Conservation (phyloP, 1,140 invertebrate genomes). For the Drosophila sturtevanti region DNA sequence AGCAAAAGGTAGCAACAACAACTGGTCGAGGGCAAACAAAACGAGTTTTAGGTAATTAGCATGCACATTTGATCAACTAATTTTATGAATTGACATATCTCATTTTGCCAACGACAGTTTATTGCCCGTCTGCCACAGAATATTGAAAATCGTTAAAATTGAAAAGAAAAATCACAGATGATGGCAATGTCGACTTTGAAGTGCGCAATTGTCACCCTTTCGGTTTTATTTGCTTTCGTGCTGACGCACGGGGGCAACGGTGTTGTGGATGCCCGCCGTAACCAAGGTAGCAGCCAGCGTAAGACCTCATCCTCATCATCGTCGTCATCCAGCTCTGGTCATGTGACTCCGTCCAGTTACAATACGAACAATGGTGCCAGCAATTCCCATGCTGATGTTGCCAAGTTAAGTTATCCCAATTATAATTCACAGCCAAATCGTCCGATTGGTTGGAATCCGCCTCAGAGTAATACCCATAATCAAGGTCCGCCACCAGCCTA, state of each 20-base stretch:
- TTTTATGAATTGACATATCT: slow-evolving; percentile 34
- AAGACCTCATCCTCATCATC: slow-evolving; percentile 47
- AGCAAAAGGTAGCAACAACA: background rate
- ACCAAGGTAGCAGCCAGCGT: slow-evolving; percentile 60
- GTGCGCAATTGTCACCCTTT: slow-evolving; percentile 43
- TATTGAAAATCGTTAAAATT: slow-evolving; percentile 48
- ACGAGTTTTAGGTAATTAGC: slow-evolving; percentile 18
- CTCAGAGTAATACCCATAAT: slow-evolving; percentile 27
- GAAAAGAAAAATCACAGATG: slow-evolving; percentile 12
- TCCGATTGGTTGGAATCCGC: slow-evolving; percentile 77
- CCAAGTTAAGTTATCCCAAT: slow-evolving; percentile 76
- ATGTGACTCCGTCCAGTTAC: slow-evolving; percentile 71
- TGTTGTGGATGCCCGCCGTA: slow-evolving; percentile 69
- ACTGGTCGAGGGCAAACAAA: background rate
- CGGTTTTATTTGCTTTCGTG: slow-evolving; percentile 42
- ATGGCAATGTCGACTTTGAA: slow-evolving; percentile 41
- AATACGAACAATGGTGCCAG: slow-evolving; percentile 41
- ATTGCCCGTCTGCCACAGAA: background rate
- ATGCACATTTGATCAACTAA: slow-evolving; percentile 15
- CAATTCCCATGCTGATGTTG: slow-evolving; percentile 71
- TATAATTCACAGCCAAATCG: slow-evolving; percentile 79
- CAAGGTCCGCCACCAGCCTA: slow-evolving; percentile 69
- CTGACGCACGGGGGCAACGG: slow-evolving; percentile 46
- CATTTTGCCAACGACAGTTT: background rate
- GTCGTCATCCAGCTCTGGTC: slow-evolving; percentile 73